Base-by-base conservation (phyloP, 2,113 vertebrate genomes). In the Pongo pygmaeus region DNA sequence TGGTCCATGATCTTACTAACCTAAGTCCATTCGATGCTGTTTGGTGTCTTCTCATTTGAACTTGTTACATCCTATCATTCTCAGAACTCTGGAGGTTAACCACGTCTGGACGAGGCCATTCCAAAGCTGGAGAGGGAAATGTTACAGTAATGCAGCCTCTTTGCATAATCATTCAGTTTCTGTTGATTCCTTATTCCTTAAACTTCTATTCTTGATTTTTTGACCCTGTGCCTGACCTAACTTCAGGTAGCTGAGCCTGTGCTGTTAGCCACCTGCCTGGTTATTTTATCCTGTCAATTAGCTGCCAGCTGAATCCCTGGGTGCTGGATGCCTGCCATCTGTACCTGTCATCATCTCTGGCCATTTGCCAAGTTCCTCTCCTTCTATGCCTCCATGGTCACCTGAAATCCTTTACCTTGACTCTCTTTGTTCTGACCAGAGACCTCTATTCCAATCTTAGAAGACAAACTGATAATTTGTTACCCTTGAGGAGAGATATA, bases 241-340 rank as follows among this genome's bases (percentile, higher is more conserved):
- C 91, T 95, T 91, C 84, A 81, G 59, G 43, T 46, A 52, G 78
- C 80, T 85, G 72, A 64, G 50, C 48, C n/a, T 95, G 40, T 93
- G 59, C 91, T 35, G 14, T 98, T 95, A 94, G 94, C 94, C 97
- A 98, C 94, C 97, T 98, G 96, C 94, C 84, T 96, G 81, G 94
- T 86, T 91, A 87, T 97, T 97, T 97, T 94, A 64, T 98, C 40
- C 94, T 95, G 94, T 97, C 96, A 96, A 59, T 98, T 97, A 97
- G 78, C 84, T 97, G 94, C 91, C 91, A 86, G 90, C 27, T 52
- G 94, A 96, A 75, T 97, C 97, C 96, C 94, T 74, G 79, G 81
- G 91, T 89, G 52, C 40, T 79, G 88, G 91, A 89, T 4, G 88
- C 77, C 52, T 93, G 91, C 95, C 97, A 96, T 95, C 95, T 98